Evolutionary conservation across 2,888 invertebrate genomes (phyloP).

Genomic region (Augochlorella aurata): DNA sequence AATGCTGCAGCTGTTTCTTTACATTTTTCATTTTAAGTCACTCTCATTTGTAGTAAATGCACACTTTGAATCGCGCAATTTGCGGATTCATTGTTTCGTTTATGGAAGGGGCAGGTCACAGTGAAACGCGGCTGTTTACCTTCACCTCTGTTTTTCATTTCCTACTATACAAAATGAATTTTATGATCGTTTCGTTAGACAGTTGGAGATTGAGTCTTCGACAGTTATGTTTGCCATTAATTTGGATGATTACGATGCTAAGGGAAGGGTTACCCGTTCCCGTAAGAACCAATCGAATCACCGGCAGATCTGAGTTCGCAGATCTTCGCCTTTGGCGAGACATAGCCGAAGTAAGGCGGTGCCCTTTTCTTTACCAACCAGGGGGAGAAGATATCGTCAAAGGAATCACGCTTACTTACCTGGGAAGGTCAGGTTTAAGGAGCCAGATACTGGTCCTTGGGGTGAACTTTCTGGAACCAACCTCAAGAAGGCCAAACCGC

Average conservation of each 20-base stretch:
- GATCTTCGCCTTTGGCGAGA: constrained; percentile 46
- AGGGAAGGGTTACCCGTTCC: constrained; percentile 23
- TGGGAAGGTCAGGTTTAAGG: constrained; percentile 78
- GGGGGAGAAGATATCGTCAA: constrained; percentile 63
- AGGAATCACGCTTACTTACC: constrained; percentile 71
- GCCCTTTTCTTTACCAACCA: constrained; percentile 57
- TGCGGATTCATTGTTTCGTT: not conserved
- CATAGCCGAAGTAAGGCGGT: constrained; percentile 41
- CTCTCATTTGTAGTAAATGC: not conserved
- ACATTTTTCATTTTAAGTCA: not conserved
- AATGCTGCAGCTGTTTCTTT: not conserved
- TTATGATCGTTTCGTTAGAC: not conserved
- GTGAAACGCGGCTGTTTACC: not conserved
- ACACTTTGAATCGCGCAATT: not conserved
- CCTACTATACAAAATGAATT: not conserved
- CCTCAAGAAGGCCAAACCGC: constrained; percentile 72
- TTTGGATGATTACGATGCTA: constrained; percentile 48
- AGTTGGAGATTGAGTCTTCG: not conserved
- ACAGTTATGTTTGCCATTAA: constrained; percentile 12
- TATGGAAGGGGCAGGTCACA: not conserved
- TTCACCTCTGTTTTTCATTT: not conserved
- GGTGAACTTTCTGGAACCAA: constrained; percentile 76
- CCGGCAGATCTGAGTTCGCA: constrained; percentile 39
- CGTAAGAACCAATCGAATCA: constrained; percentile 42
- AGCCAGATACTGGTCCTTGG: constrained; percentile 74